Percentiles rank a stretch among this genome's conserved stretches.
Evolutionary conservation across 2,113 vertebrate genomes (phyloP).

Genomic region (Opisthocomus hoazin): DNA sequence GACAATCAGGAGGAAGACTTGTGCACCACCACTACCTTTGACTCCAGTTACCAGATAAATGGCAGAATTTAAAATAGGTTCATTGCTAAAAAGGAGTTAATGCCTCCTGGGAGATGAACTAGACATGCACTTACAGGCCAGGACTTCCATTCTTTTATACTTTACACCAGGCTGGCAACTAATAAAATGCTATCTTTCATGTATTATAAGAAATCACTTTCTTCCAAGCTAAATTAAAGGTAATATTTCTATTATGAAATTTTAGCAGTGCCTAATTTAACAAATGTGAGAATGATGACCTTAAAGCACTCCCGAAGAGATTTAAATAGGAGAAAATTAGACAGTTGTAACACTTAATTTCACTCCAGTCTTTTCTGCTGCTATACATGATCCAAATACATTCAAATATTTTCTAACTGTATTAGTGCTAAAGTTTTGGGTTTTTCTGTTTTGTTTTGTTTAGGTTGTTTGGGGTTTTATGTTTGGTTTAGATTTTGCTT

Average conservation of each 20-base stretch:
- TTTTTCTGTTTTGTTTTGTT: not conserved
- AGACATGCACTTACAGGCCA: not conserved
- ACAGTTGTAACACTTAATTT: not conserved
- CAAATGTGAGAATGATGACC: not conserved
- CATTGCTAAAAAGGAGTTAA: not conserved
- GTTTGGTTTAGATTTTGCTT: not conserved
- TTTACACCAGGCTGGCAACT: not conserved
- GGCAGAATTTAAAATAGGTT: not conserved
- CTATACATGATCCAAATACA: not conserved
- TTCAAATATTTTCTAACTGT: not conserved
- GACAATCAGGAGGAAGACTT: not conserved
- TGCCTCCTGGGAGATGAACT: not conserved
- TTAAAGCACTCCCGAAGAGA: not conserved
- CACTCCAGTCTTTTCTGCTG: not conserved
- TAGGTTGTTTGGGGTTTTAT: too few relatives aligned
- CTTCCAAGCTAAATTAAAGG: not conserved
- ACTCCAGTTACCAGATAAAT: not conserved
- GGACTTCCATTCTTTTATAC: not conserved
- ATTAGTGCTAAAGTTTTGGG: fast-evolving
- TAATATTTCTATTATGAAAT: conserved; percentile 8
- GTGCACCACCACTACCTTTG: not conserved
- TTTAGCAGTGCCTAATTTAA: not conserved
- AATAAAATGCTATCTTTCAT: not conserved
- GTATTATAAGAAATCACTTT: conserved; percentile 3
- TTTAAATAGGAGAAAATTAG: conserved; percentile 9